Evolutionary conservation across 2,797 vertebrate genomes (phyloP).

Genomic region (Scolopax bukidnonensis): DNA sequence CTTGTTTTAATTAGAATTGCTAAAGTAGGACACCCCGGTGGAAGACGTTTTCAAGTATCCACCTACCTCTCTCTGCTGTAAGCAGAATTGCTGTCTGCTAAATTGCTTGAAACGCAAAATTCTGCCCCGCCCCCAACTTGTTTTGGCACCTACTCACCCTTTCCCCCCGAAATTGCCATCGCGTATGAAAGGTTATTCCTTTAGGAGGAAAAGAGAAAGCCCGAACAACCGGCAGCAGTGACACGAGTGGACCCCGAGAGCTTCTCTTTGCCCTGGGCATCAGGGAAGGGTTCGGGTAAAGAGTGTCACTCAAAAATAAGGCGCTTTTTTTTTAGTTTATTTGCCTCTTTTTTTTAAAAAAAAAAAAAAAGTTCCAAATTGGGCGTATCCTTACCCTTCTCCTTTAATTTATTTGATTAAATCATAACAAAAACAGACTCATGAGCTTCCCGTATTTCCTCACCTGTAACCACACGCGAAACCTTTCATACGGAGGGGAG

Average conservation of each 20-base stretch:
- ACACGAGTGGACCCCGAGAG: background rate
- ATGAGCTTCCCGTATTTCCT: constrained; percentile 8
- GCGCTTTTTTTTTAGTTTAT: background rate
- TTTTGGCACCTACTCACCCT: constrained; percentile 2
- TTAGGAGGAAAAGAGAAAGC: constrained; percentile 19
- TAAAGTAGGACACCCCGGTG: constrained; percentile 44
- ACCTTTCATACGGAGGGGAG: background rate
- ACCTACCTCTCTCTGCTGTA: constrained; percentile 34
- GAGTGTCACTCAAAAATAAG: background rate
- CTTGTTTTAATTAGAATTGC: constrained; percentile 59
- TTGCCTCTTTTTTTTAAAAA: background rate
- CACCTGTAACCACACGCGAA: background rate
- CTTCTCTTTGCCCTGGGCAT: background rate
- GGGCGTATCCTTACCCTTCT: constrained; percentile 43
- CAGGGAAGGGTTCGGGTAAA: background rate
- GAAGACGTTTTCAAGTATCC: constrained; percentile 40
- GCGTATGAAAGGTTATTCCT: background rate
- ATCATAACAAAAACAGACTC: constrained; percentile 52
- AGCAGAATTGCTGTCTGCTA: constrained; percentile 1
- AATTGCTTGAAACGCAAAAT: constrained; percentile 44
- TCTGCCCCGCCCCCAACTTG: constrained; percentile 9
- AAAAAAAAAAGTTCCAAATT: background rate
- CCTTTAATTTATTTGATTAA: constrained; percentile 70
- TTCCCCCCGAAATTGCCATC: background rate
- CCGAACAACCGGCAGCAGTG: constrained; percentile 8